Base-by-base conservation (phyloP, 30 jellyfish, hydroid and myxozoan species). In the Mastigias papua region DNA sequence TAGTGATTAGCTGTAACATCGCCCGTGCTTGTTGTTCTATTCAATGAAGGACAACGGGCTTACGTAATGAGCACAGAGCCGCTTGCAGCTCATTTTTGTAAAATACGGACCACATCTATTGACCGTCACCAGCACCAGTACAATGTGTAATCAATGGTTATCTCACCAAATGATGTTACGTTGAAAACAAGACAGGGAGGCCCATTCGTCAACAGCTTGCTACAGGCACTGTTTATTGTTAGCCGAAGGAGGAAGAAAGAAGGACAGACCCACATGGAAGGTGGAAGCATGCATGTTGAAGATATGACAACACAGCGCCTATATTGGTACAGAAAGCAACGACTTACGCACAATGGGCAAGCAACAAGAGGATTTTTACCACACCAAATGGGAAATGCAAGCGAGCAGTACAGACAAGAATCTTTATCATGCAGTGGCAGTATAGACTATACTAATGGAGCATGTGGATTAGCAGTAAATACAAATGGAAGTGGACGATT, bases 241-340 rank as follows among this genome's bases (percentile, higher is more conserved):
- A 27, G 77, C 2, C 19, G 69, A 4, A 57, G 30, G 26, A 5
- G 69, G 25, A 23, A 5, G 69, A 5, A 5, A 57, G 69, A 23
- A 10, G 69, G 30, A 20, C 27, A 30, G 83, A 29, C 26, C 46
- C 79, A 25, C 26, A 85, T 85, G 94, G 94, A 85, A 49, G 94
- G 94, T 35, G 88, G 94, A 17, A 74, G 16, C 34, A 76, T 80
- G 31, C 95, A 76, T 46, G 31, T 79, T 21, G 97, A 89, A 73
- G 97, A 89, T 64, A 54, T 89, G 93, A 80, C 91, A 63, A 89
- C 97, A 63, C 92, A 89, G 76, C 69, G 97, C 7, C 76, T 89
- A 23, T 89, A 89, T 46, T 89, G 97, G 97, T 89, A 89, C 61
- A 73, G 97, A 27, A 84, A 89, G 78, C 97, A 89, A 70, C 29